Conservation (phyloP, 2,888 invertebrate genomes). For the Platypus cylindrus region DNA sequence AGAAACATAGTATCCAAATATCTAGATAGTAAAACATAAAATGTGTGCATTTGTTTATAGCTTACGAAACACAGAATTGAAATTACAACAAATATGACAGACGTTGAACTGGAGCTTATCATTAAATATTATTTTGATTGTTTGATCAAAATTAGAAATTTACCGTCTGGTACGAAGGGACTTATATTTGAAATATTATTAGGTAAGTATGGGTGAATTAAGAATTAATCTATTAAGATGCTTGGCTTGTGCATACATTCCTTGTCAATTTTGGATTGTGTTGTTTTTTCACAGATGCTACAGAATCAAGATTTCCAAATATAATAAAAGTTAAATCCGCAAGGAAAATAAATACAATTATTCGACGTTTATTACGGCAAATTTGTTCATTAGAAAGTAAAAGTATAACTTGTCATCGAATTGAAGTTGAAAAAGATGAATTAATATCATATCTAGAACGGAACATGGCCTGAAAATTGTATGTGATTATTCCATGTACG, state of each 20-base stretch:
- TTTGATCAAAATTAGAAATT: constrained; percentile 3
- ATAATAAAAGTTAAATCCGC: background rate
- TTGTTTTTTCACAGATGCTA: too few species aligned
- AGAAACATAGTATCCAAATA: too few species aligned
- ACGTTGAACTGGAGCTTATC: constrained; percentile 13
- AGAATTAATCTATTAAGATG: background rate
- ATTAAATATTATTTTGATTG: constrained; percentile 14
- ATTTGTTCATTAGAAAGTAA: background rate
- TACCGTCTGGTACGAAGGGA: constrained; percentile 5
- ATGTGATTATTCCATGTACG: too few species aligned
- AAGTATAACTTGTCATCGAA: background rate
- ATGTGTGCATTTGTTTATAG: constrained; percentile 8
- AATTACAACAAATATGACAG: constrained; percentile 12
- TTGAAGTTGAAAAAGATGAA: constrained; percentile 4
- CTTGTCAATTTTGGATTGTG: too few species aligned
- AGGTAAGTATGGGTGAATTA: background rate
- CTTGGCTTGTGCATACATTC: background rate
- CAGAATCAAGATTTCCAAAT: too few species aligned
- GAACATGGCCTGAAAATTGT: too few species aligned
- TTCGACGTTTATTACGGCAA: background rate
- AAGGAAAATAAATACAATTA: background rate
- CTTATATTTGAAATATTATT: constrained; percentile 4
- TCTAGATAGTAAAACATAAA: too few species aligned
- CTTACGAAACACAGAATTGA: constrained; percentile 5
- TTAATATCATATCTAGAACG: constrained; percentile 3